These are phyloP conservation scores for Apis mellifera DNA, from an alignment of 1,140 invertebrate genomes.

Conservation along the genomic window DNA sequence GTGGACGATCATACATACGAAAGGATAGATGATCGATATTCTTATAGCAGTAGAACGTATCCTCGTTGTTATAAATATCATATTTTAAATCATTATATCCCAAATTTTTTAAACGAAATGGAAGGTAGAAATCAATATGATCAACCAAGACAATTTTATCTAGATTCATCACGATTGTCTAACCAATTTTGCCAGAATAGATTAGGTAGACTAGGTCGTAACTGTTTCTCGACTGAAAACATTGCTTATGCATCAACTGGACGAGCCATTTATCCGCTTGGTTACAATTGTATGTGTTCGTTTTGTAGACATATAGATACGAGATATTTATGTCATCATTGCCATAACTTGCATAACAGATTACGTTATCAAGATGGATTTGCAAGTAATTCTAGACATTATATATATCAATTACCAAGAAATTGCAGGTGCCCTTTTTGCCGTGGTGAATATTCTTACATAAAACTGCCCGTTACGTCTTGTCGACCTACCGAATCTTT, in stretches of 20 bases:
- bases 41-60: constrained; percentile 57
- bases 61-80: constrained; percentile 57
- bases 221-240: constrained; percentile 78
- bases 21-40: constrained; percentile 70
- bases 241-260: constrained; percentile 72
- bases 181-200: constrained; percentile 72
- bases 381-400: constrained; percentile 71
- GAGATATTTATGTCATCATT: constrained; percentile 72
- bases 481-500: constrained; percentile 65
- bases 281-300: constrained; percentile 72
- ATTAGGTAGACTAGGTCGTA: constrained; percentile 70
- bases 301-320: constrained; percentile 70
- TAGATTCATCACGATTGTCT: constrained; percentile 66
- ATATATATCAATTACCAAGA: constrained; percentile 76
- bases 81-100: constrained; percentile 49
- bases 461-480: constrained; percentile 68
- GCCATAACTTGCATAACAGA: constrained; percentile 71
- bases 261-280: constrained; percentile 68
- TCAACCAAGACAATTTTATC: constrained; percentile 67
- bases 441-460: constrained; percentile 71
- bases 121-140: constrained; percentile 70
- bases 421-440: constrained; percentile 75
- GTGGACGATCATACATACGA: constrained; percentile 75
- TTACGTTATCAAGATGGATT: constrained; percentile 62
- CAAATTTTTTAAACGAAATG: constrained; percentile 58